These are phyloP conservation scores for Austrofundulus limnaeus DNA, from an alignment of 2,113 vertebrate species.

Conservation along the genomic window DNA sequence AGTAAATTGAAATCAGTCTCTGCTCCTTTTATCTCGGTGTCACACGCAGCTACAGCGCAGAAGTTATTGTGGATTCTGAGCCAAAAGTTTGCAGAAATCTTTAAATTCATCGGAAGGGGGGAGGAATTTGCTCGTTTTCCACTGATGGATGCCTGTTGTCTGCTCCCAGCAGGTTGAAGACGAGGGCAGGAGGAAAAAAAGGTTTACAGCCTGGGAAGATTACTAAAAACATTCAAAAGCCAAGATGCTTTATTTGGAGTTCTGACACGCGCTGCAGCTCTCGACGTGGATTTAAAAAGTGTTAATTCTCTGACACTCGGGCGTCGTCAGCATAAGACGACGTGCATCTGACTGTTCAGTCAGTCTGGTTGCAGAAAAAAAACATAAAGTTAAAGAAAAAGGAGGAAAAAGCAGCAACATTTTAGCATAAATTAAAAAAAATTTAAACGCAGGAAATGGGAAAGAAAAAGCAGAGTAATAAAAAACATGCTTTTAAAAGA, in stretches of 20 bases:
- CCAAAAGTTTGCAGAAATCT: constrained; percentile 36
- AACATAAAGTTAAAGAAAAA: too few relatives aligned
- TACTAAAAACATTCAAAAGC: constrained; percentile 15
- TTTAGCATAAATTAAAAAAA: too few relatives aligned
- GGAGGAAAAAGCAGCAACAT: too few relatives aligned
- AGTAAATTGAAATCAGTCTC: constrained; percentile 22
- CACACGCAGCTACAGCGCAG: constrained; percentile 15
- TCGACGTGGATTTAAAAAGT: constrained; percentile 3
- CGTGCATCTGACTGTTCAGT: neutral
- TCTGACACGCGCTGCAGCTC: constrained; percentile 2
- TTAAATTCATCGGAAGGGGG: constrained; percentile 25
- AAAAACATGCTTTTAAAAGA: neutral
- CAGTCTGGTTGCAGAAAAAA: too few relatives aligned
- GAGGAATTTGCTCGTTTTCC: constrained; percentile 2
- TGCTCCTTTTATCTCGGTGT: constrained; percentile 34
- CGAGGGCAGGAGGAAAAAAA: neutral
- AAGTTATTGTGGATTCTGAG: constrained; percentile 29
- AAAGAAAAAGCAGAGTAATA: neutral
- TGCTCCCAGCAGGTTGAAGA: constrained; percentile 24
- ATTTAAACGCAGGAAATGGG: too few relatives aligned
- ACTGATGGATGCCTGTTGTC: constrained; percentile 17
- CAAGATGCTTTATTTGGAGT: constrained; percentile 12
- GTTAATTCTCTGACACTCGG: neutral
- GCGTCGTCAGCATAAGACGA: neutral
- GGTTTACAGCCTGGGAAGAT: constrained; percentile 5